phyloP scores from a whole-genome alignment of 2,113 vertebrate species.

The Steatornis caripensis region DNA sequence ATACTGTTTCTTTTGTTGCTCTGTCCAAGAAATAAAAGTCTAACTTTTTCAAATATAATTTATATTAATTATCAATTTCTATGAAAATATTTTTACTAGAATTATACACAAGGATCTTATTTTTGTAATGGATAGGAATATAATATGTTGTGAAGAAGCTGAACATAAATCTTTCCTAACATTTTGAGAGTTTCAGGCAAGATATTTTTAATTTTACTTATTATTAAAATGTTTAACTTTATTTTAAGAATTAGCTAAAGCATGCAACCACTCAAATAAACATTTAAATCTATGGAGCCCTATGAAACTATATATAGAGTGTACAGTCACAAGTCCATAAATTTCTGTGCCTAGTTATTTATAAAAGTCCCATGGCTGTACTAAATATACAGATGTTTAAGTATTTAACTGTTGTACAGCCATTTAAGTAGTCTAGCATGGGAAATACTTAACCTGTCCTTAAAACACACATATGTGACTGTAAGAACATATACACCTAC shows the following conservation, averaged over 20 bases:
- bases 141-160: not conserved
- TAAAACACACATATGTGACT: not conserved
- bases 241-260: not conserved
- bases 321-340: not conserved
- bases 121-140: not conserved
- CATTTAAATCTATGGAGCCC: not conserved
- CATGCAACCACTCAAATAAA: not conserved
- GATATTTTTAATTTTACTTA: no score
- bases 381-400: not conserved
- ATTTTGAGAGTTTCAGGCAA: not conserved
- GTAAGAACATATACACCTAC: not conserved
- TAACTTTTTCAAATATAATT: not conserved
- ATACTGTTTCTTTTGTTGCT: not conserved
- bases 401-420: not conserved
- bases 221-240: no score
- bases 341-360: not conserved
- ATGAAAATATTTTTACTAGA: not conserved
- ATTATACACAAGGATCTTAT: not conserved
- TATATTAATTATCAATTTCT: not conserved
- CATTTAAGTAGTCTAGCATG: not conserved
- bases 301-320: not conserved
- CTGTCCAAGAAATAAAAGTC: not conserved
- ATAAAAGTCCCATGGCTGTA: not conserved
- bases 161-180: not conserved
- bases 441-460: not conserved